Conservation (phyloP, 2,113 vertebrate genomes). For the Pseudopodoces humilis region DNA sequence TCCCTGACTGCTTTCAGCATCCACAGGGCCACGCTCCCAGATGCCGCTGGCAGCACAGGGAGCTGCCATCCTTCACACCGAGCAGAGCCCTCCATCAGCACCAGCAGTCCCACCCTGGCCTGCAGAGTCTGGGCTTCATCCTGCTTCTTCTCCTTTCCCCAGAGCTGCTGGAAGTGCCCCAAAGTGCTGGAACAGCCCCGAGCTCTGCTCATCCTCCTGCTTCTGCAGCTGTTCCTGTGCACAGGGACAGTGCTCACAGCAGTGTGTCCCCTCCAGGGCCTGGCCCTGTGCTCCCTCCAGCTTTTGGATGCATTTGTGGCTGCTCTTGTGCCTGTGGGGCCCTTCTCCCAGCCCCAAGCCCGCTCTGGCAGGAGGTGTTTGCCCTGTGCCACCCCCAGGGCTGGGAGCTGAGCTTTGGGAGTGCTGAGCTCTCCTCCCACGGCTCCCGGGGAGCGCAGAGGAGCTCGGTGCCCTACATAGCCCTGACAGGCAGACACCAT, state of each 20-base stretch:
- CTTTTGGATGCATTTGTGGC: rapidly evolving
- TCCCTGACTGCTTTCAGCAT: no score
- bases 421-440: background rate
- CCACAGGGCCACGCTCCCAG: background rate
- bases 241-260: rapidly evolving
- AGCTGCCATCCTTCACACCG: background rate
- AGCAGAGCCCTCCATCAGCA: rapidly evolving
- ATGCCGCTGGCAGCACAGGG: background rate
- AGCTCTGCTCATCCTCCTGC: background rate
- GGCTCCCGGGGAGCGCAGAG: background rate
- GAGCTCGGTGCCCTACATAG: conserved; percentile 34
- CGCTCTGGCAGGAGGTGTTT: rapidly evolving
- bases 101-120: rapidly evolving
- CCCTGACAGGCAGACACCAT: background rate
- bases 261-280: rapidly evolving
- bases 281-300: background rate
- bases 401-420: background rate
- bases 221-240: rapidly evolving
- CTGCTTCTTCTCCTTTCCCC: rapidly evolving
- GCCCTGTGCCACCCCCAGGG: background rate
- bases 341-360: background rate
- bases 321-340: rapidly evolving
- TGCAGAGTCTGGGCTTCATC: rapidly evolving
- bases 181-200: rapidly evolving
- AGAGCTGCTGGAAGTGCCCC: background rate